Conservation (phyloP, 2,797 vertebrate species). For the Ataeniobius toweri region DNA sequence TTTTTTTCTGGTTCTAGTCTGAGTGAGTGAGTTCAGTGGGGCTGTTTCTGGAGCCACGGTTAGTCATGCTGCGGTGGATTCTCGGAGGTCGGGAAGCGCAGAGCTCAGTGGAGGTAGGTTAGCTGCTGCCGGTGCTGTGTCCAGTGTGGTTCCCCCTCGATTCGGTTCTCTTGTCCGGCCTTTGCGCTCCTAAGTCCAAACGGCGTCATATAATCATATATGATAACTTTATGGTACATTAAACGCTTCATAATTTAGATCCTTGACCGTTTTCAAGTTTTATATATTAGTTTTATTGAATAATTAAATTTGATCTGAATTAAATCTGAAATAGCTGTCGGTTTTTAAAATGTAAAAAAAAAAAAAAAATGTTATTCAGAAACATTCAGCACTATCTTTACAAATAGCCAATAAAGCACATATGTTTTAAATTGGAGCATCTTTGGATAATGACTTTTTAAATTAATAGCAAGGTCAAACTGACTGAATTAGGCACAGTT, state of each 20-base stretch:
- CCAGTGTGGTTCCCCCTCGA: neutral
- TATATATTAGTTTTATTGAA: neutral
- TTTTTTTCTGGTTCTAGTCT: neutral
- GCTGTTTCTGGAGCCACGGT: neutral
- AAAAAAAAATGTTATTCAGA: neutral
- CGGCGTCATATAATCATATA: neutral
- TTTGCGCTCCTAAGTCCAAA: neutral
- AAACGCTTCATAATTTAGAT: neutral
- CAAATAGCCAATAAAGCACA: neutral
- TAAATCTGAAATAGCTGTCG: neutral
- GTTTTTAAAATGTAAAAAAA: neutral
- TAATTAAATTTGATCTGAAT: too few relatives aligned
- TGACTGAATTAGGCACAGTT: neutral
- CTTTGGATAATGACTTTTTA: neutral
- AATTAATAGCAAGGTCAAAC: neutral
- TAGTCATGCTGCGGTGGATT: slow-evolving; percentile 92
- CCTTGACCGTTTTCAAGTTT: neutral
- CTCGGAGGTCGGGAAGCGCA: slow-evolving; percentile 90
- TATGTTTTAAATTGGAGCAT: neutral
- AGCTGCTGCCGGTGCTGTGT: neutral
- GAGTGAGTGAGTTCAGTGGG: neutral
- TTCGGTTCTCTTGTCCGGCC: neutral
- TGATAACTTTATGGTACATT: neutral
- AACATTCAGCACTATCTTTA: neutral
- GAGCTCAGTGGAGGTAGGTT: slow-evolving; percentile 84